Base-by-base conservation (phyloP, 2,797 vertebrate genomes). In the Pogonophryne albipinna region DNA sequence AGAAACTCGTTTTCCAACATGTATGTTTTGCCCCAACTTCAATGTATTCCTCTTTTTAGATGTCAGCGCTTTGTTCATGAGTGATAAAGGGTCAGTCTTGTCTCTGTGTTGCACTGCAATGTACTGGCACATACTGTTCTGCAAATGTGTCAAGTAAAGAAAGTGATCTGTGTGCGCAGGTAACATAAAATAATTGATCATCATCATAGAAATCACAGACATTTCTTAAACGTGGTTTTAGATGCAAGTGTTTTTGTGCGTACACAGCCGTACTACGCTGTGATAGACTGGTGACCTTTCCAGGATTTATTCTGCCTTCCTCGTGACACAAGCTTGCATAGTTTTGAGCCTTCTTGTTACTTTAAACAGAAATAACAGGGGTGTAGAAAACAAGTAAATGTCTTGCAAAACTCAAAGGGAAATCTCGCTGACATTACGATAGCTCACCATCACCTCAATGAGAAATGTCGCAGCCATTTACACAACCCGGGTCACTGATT, bases 241-340 rank as follows among this genome's bases (percentile, higher is more conserved):
- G 17, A 56, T 45, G 7, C 49, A 7, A 27, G 11, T 65, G 17
- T 60, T 79, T 66, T 64, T 3, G 16, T 55, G 34, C 31, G 31
- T 17, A 63, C 49, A 27, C 20, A 41, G 62, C 13, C 69, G 23
- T 66, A 52, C 60, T 27, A 31, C 17, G 38, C 17, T 62, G 52
- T 70, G 67, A 55, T 68, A 55, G 44, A 58, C 53, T 11, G 17
- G 9, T 74, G 44, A 66, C 63, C 47, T 71, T 53, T 72, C 12
- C 49, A 27, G 56, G 15, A 4, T 75, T 84, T 60, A 74, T 72
- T 82, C 52, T 80, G 34, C 65, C 50, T 47, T 78, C 61, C 31
- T 38, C 19, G 51, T 41, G 42, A 45, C 59, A 84, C 38, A 60
- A 47, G 44, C 52, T 52, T 41, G 53, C 71, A 19, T 20, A 66